Base-by-base conservation (phyloP, 1,140 invertebrate species). In the Himalopsyche phryganea region DNA sequence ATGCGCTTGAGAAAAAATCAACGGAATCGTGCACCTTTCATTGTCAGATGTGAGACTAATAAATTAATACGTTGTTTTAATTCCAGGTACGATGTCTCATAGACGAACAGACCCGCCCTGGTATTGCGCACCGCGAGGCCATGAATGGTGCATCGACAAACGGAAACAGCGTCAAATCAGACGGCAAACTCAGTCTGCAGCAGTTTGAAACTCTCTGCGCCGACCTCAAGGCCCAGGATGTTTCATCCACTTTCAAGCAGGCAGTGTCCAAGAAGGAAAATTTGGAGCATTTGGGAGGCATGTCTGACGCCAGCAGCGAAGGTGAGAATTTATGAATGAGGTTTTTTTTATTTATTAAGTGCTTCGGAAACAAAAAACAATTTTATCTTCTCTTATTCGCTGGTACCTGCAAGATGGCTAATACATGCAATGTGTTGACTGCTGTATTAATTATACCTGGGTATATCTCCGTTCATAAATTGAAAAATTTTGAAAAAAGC, bases 211-310 rank as follows among this genome's bases (percentile, higher is more conserved):
- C 92, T 73, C 77, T 98, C 6, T 98, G 91, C 73, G 82, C 84
- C 41, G 89, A 94, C 61, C 79, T 98, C 35, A 94, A 94, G 72
- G 85, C 90, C 14, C 90, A 90, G 71, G 94, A 98, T 80, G 85
- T 91, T 10, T 85, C 91, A 4, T 88, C 85, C 61, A 91, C 89
- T 44, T 98, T 97, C 74, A 96, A 97, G 74, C 88, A 91, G 67
- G 87, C 89, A 23, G 91, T 98, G 0, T 91, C 91, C 57, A 94
- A 96, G 74, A 90, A 94, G 69, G 90, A 94, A 71, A 98, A 96
- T 70, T 77, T 98, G 28, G 89, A 96, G 73, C 95, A 92, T 6
- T 77, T 94, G 13, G 93, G 92, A 28, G 95, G 95, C 2, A 97
- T 94, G 77, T 97, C 95, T 6, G 88, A 95, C 68, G 94, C 94